Evolutionary conservation across 2,888 invertebrate species (phyloP), one percentile per base, ranked within the genome.

Genomic region (Noctua janthe): DNA sequence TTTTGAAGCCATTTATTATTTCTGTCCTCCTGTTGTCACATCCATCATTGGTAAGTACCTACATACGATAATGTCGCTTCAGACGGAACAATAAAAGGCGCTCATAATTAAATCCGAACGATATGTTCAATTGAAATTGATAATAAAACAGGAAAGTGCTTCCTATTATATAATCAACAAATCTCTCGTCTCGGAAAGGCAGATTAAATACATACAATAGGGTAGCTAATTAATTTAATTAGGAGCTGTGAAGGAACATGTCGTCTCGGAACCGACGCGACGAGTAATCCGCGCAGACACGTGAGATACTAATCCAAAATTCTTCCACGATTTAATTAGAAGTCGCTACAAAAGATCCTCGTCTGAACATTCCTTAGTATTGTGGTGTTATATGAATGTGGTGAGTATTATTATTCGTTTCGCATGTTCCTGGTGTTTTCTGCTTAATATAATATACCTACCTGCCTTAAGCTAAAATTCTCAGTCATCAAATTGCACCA

Each of bases 261-360:
- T 86, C 89, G 74, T 49, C 69, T 59, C n/a, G 62, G 80, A 77
- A 71, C 81, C 67, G 69, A 51, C 84, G 80, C 76, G 80, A 67
- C 77, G 82, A 77, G 76, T 85, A 88, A 87, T 87, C 84, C 80
- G 47, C 80, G 75, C 66, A 67, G 78, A 82, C 82, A 79, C 81
- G 80, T 76, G 80, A 82, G 77, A 82, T 81, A 86, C 84, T 87
- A 88, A 88, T 85, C 85, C 82, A 35, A 81, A 88, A 88, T 88
- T 88, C 88, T 88, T 88, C 84, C 84, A 66, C 82, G 80, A 84
- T 87, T 87, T 87, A 85, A 88, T 88, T 88, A 87, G 77, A 85
- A 79, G 74, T 82, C 71, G 71, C 75, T 71, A 81, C 88, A 83
- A 81, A 78, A 82, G 75, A 74, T 78, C 39, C 51, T 66, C 49